A percentile compares a stretch with the other conserved stretches of the same genome.
Evolutionary conservation across 2,888 invertebrate genomes (phyloP).

Genomic region (Dicranocentrus wangi): DNA sequence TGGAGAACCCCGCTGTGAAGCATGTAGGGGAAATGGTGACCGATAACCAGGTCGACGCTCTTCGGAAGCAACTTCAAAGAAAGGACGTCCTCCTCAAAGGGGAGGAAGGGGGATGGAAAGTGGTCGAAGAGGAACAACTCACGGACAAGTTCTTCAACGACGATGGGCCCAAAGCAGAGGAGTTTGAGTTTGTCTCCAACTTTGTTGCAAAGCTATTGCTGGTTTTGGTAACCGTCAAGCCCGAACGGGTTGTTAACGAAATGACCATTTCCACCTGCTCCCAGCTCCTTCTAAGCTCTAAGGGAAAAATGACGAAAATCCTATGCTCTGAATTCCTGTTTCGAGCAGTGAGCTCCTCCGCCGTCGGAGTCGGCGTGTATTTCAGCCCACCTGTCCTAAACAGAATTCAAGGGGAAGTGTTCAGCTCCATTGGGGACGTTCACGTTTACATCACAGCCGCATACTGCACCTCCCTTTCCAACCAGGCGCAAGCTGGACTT

Average conservation of each 20-base stretch:
- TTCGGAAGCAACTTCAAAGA: neutral
- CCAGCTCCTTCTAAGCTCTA: neutral
- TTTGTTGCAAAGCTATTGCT: neutral
- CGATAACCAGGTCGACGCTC: neutral
- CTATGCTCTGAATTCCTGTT: slow-evolving; percentile 32
- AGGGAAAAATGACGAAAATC: slow-evolving; percentile 29
- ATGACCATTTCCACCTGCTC: neutral
- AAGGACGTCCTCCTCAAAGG: neutral
- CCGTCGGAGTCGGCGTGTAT: too few relatives aligned
- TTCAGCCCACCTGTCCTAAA: slow-evolving; percentile 1
- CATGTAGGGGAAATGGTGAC: neutral
- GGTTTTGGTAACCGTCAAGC: neutral
- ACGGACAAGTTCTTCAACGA: neutral
- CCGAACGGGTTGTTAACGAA: neutral
- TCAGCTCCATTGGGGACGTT: slow-evolving; percentile 25
- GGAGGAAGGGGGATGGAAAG: neutral
- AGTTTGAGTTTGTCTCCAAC: neutral
- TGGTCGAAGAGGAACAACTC: slow-evolving; percentile 9
- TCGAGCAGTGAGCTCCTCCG: neutral
- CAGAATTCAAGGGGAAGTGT: neutral
- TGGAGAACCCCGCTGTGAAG: too few relatives aligned
- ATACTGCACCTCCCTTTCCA: slow-evolving; percentile 7
- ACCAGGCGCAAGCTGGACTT: neutral
- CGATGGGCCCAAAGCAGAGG: slow-evolving; percentile 13
- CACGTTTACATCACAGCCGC: slow-evolving; percentile 30